Conservation (phyloP, 1,140 invertebrate species). For the Andrena cerasifolii region DNA sequence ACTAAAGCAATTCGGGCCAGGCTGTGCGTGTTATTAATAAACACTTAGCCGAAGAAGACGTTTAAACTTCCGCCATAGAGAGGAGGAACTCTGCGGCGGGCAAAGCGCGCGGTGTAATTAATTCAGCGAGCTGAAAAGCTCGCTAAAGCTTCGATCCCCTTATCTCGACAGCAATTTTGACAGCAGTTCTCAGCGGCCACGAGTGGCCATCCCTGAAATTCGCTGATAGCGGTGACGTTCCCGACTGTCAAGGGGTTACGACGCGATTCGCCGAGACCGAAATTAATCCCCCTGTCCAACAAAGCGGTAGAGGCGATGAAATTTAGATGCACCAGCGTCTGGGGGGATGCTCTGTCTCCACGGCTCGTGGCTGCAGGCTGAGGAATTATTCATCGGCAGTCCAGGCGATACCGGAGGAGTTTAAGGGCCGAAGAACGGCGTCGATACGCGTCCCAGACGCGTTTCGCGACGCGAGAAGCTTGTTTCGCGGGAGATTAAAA, state of each 20-base stretch:
- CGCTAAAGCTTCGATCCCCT: not conserved
- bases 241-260: not conserved
- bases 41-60: conserved; percentile 23
- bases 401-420: conserved; percentile 11
- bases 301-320: conserved; percentile 15
- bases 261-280: not conserved
- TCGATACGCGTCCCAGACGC: conserved; percentile 10
- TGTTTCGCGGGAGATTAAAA: conserved; percentile 50
- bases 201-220: no score
- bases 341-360: not conserved
- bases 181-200: no score
- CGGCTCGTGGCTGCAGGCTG: not conserved
- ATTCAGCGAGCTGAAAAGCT: not conserved
- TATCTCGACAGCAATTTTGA: no score
- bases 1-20: conserved; percentile 38
- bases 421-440: conserved; percentile 4
- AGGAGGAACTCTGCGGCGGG: not conserved
- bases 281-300: not conserved
- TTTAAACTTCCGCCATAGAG: not conserved
- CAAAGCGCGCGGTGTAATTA: not conserved
- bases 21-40: conserved; percentile 28
- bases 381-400: conserved; percentile 43
- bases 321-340: conserved; percentile 22
- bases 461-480: conserved; percentile 36
- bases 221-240: no score